Evolutionary conservation across 2,888 invertebrate species (phyloP).

Genomic region (Eutolmus rufibarbis): DNA sequence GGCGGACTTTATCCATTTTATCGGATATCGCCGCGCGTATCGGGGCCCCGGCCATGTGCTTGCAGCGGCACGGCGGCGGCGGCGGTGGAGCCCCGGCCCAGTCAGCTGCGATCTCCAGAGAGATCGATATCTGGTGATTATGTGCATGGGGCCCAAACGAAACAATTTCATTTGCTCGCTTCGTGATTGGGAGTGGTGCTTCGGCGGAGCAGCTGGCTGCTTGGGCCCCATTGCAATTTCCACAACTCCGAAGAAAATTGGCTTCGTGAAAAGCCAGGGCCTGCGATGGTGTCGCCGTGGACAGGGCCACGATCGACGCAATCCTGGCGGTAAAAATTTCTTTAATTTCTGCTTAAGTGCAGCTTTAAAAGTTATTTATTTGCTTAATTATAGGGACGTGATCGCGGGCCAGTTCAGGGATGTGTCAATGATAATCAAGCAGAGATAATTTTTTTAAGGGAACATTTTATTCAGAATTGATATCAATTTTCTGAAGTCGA

Average conservation of each 20-base stretch:
- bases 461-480: neutral
- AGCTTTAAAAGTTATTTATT: neutral
- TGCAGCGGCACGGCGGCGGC: neutral
- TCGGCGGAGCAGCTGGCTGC: neutral
- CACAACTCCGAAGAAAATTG: conserved; percentile 13
- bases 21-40: neutral
- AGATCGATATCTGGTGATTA: conserved; percentile 41
- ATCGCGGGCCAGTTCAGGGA: neutral
- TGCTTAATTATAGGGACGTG: neutral
- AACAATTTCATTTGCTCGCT: conserved; percentile 43
- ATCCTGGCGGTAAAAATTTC: neutral
- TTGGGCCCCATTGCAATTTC: conserved; percentile 6
- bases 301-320: neutral
- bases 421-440: neutral
- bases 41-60: neutral
- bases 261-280: neutral
- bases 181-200: conserved; percentile 39
- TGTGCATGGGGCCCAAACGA: conserved; percentile 33
- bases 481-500: neutral
- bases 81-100: neutral
- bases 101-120: conserved; percentile 10
- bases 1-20: neutral
- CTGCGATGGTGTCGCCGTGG: neutral
- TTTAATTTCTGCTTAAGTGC: neutral
- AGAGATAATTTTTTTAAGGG: neutral